Conservation (phyloP, 2,113 vertebrate species). For the Sclerurus mexicanus region DNA sequence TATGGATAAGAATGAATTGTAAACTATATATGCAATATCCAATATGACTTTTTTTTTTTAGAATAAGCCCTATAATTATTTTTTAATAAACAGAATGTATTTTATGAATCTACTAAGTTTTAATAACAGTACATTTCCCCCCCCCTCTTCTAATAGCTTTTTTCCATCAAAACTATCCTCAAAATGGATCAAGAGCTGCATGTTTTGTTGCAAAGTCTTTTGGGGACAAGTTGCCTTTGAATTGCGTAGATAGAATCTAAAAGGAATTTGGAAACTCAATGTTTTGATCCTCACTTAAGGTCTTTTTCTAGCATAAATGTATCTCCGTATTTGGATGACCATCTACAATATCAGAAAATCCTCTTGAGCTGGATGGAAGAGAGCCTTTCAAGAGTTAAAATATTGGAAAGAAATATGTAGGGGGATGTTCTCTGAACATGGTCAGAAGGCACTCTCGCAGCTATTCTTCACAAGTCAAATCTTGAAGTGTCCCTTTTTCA, state of each 20-base stretch:
- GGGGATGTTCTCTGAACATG: not conserved
- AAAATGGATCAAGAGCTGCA: not conserved
- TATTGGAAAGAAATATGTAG: not conserved
- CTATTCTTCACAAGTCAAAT: not conserved
- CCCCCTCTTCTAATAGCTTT: not conserved
- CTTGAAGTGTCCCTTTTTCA: not conserved
- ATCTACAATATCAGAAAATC: not conserved
- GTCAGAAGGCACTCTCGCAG: not conserved
- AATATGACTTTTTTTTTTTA: not conserved
- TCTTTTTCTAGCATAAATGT: not conserved
- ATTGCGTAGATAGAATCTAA: not conserved
- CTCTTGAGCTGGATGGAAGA: not conserved
- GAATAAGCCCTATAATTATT: not conserved
- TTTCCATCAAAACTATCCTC: not conserved
- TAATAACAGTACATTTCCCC: not conserved
- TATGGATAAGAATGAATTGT: not conserved
- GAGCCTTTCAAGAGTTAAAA: not conserved
- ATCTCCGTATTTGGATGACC: not conserved
- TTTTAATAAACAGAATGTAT: conserved; percentile 20
- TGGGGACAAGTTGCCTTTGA: not conserved
- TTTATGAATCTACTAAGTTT: not conserved
- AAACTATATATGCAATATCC: not conserved
- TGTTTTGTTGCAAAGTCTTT: not conserved
- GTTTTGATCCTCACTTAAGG: not conserved
- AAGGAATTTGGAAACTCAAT: not conserved